These are phyloP conservation scores for Aquatica leii DNA, from an alignment of 2,888 invertebrate species.

Conservation along the genomic window DNA sequence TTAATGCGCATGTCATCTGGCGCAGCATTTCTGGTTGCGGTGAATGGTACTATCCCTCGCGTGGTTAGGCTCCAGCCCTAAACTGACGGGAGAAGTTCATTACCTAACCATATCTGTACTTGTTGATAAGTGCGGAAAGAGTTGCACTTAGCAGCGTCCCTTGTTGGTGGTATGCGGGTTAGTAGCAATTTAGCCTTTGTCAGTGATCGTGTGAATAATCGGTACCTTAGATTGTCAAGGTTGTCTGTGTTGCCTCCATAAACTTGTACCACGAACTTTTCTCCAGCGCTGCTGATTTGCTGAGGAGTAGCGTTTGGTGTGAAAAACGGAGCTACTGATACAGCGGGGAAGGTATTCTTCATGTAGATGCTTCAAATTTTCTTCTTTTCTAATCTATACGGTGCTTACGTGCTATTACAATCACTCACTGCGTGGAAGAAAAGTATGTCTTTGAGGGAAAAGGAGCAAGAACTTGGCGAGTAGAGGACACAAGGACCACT, in stretches of 20 bases:
- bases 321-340: background rate
- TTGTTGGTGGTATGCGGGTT: slow-evolving; percentile 5
- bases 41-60: background rate
- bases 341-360: too few species aligned
- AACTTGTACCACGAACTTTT: slow-evolving; percentile 4
- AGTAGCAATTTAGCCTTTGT: too few species aligned
- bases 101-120: background rate
- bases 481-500: too few species aligned
- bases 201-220: too few species aligned
- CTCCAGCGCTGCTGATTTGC: background rate
- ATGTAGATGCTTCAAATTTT: too few species aligned
- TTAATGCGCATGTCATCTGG: background rate
- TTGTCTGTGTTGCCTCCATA: slow-evolving; percentile 5
- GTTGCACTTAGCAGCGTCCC: slow-evolving; percentile 6
- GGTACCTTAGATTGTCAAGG: too few species aligned
- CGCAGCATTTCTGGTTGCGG: background rate
- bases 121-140: background rate
- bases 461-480: too few species aligned
- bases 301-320: background rate
- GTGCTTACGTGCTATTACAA: too few species aligned
- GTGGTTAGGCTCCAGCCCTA: background rate
- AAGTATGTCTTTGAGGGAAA: too few species aligned
- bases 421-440: too few species aligned
- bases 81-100: slow-evolving; percentile 1
- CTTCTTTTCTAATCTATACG: too few species aligned